phyloP scores from a whole-genome alignment of 2,797 vertebrate species.

The Silurus aristotelis region DNA sequence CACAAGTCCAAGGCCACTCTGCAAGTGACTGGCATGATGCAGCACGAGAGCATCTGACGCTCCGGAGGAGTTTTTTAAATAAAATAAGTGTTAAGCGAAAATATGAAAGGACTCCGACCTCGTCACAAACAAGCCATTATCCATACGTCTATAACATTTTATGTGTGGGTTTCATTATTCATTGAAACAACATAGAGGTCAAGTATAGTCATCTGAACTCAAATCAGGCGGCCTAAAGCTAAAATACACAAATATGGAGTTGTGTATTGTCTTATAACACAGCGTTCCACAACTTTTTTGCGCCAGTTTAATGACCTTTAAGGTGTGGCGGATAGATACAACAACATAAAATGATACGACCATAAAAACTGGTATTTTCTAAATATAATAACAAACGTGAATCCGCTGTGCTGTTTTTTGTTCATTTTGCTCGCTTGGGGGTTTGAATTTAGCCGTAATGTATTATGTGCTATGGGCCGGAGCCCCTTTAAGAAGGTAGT shows the following conservation, averaged over 20 bases:
- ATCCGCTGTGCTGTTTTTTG: too few species aligned
- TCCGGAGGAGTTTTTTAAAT: neutral
- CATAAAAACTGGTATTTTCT: too few species aligned
- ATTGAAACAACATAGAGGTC: neutral
- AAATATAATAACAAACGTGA: too few species aligned
- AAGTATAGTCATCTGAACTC: neutral
- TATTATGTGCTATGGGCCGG: too few species aligned
- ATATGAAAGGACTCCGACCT: neutral
- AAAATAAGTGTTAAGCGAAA: neutral
- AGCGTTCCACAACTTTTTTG: too few species aligned
- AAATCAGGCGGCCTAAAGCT: neutral
- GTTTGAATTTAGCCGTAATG: too few species aligned
- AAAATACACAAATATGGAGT: neutral
- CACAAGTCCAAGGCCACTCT: slow-evolving; percentile 3
- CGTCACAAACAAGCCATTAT: neutral
- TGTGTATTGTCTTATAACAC: neutral
- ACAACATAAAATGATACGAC: too few species aligned
- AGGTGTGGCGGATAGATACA: too few species aligned
- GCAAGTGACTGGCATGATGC: slow-evolving; percentile 11
- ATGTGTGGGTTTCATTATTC: neutral
- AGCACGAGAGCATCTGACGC: slow-evolving; percentile 26
- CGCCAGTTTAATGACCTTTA: too few species aligned
- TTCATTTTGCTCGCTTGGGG: too few species aligned
- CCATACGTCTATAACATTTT: neutral
- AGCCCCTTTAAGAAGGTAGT: too few species aligned